These are phyloP conservation scores for Campoplex capitator DNA, from an alignment of 2,888 invertebrate species.

Conservation along the genomic window DNA sequence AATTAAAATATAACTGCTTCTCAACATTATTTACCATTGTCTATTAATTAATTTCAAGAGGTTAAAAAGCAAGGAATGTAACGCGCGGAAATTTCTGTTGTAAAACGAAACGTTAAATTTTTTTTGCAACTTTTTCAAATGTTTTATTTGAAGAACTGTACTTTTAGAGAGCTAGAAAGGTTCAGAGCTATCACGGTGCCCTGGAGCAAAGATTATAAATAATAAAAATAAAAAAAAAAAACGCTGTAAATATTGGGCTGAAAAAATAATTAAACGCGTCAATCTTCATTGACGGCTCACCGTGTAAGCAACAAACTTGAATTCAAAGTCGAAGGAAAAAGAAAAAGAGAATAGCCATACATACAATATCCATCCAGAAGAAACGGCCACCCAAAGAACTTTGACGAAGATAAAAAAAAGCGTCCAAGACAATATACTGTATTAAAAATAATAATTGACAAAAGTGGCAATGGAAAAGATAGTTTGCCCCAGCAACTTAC, in stretches of 20 bases:
- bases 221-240: background rate
- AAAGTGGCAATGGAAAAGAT: no score
- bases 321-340: slow-evolving; percentile 18
- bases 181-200: no score
- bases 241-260: slow-evolving; percentile 5
- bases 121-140: no score
- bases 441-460: slow-evolving; percentile 26
- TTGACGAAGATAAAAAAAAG: slow-evolving; percentile 47
- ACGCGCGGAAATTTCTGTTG: no score
- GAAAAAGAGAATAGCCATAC: slow-evolving; percentile 68
- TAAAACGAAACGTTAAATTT: no score
- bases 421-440: slow-evolving; percentile 72
- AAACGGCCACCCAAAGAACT: slow-evolving; percentile 72
- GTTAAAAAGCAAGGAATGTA: no score
- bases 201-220: no score
- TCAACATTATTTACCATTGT: background rate
- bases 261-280: background rate
- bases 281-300: background rate
- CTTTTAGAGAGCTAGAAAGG: no score
- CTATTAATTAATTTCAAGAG: no score
- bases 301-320: background rate
- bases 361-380: slow-evolving; percentile 75
- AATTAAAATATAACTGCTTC: slow-evolving; percentile 63
- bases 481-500: no score
- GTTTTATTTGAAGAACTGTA: background rate